Percentiles rank a stretch among this genome's conserved stretches.
These are phyloP conservation scores for Bimastos eiseni DNA, from an alignment of 2,888 invertebrate species.

Conservation along the genomic window DNA sequence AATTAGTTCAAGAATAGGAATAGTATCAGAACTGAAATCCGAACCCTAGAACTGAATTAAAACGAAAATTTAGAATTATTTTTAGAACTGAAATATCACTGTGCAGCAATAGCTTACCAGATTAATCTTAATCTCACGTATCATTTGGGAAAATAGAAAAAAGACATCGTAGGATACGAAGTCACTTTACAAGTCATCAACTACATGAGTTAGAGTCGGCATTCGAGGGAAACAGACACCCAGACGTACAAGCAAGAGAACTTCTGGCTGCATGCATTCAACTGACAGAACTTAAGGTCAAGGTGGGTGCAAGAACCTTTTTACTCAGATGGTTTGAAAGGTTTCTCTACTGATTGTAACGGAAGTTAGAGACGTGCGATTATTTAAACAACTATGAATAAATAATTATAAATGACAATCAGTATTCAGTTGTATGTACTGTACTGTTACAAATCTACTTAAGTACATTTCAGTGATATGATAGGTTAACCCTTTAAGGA, in stretches of 20 bases:
- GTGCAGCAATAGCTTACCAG: too few species aligned
- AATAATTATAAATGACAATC: neutral
- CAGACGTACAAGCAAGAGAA: neutral
- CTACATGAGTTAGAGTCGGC: slow-evolving; percentile 4
- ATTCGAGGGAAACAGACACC: neutral
- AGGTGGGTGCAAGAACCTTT: neutral
- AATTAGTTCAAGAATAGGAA: too few species aligned
- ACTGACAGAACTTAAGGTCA: neutral
- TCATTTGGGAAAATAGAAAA: neutral
- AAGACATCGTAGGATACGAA: neutral
- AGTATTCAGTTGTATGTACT: too few species aligned
- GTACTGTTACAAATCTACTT: too few species aligned
- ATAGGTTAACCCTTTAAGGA: too few species aligned
- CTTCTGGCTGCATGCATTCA: neutral
- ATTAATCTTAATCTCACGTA: too few species aligned
- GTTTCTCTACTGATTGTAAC: neutral
- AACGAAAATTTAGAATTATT: too few species aligned
- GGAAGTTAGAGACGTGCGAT: neutral
- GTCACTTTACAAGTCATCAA: slow-evolving; percentile 13
- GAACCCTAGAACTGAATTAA: too few species aligned
- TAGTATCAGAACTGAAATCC: too few species aligned
- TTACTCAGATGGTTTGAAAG: neutral
- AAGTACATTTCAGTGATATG: too few species aligned
- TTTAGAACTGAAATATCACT: too few species aligned
- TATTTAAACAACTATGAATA: neutral